These are phyloP conservation scores for Labeo catla DNA, from an alignment of 2,113 vertebrate species.

Conservation along the genomic window DNA sequence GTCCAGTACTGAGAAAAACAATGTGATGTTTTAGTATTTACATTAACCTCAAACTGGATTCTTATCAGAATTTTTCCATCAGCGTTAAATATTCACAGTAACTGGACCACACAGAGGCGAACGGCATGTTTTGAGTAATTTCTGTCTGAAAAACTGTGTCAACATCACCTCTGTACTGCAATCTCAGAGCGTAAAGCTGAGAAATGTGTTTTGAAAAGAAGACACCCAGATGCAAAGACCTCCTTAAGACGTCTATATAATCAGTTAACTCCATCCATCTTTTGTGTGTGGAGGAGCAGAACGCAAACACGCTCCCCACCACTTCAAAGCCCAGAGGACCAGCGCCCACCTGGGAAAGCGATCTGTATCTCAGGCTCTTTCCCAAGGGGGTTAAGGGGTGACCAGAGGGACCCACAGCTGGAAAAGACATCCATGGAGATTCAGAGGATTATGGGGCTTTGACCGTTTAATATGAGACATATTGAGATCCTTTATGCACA, in stretches of 20 bases:
- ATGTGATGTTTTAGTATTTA: neutral
- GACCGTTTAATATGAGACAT: neutral
- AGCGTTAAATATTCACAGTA: slow-evolving; percentile 11
- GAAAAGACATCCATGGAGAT: slow-evolving; percentile 49
- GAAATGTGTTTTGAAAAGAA: slow-evolving; percentile 14
- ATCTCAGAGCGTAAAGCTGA: neutral
- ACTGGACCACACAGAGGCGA: neutral
- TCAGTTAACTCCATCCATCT: slow-evolving; percentile 17
- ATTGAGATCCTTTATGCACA: neutral
- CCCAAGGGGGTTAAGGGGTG: slow-evolving; percentile 42
- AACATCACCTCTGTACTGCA: slow-evolving; percentile 12
- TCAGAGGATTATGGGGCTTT: slow-evolving; percentile 18
- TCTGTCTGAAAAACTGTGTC: neutral
- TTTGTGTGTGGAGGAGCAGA: slow-evolving; percentile 17
- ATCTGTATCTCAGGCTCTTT: slow-evolving; percentile 40
- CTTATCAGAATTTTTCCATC: slow-evolving; percentile 12
- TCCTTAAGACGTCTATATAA: neutral
- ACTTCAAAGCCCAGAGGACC: slow-evolving; percentile 43
- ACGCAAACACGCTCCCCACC: slow-evolving; percentile 25
- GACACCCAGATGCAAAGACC: neutral
- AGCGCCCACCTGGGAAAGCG: slow-evolving; percentile 51
- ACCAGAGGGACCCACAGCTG: slow-evolving; percentile 45
- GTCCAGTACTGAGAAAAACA: neutral
- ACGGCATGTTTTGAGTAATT: neutral
- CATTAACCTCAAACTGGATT: neutral